Percentiles rank a stretch among this genome's conserved stretches.
Conservation (phyloP, 2,888 invertebrate species). For the Epicampocera succincta region DNA sequence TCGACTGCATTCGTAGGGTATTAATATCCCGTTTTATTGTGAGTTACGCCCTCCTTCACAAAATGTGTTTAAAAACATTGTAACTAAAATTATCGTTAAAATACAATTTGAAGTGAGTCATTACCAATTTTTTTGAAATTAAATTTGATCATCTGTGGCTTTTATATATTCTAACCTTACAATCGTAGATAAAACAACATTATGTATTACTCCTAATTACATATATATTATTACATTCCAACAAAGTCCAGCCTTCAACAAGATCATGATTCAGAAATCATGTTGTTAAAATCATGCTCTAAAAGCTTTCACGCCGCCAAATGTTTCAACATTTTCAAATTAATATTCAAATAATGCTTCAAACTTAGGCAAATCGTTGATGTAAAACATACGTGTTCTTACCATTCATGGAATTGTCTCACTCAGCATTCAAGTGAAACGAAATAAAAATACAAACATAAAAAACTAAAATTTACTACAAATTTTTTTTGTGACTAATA, state of each 20-base stretch:
- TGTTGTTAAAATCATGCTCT: constrained; percentile 28
- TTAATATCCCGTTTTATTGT: too few relatives aligned
- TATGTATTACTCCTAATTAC: background rate
- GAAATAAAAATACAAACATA: constrained; percentile 1
- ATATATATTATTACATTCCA: background rate
- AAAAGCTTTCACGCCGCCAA: constrained; percentile 23
- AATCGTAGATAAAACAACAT: background rate
- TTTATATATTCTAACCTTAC: too few relatives aligned
- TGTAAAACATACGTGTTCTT: constrained; percentile 22
- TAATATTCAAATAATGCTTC: constrained; percentile 42
- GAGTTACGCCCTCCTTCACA: too few relatives aligned
- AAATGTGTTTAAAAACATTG: too few relatives aligned
- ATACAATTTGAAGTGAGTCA: too few relatives aligned
- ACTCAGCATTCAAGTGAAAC: background rate
- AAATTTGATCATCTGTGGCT: background rate
- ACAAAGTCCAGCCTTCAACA: constrained; percentile 15
- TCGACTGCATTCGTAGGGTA: too few relatives aligned
- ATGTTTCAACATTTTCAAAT: constrained; percentile 35
- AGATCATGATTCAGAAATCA: constrained; percentile 38
- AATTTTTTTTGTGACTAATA: constrained; percentile 38
- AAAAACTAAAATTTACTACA: background rate
- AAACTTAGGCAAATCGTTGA: constrained; percentile 32
- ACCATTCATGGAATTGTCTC: constrained; percentile 38
- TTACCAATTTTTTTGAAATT: background rate
- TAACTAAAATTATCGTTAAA: too few relatives aligned